Evolutionary conservation across 2,113 vertebrate genomes (phyloP).

Genomic region (Peromyscus leucopus): DNA sequence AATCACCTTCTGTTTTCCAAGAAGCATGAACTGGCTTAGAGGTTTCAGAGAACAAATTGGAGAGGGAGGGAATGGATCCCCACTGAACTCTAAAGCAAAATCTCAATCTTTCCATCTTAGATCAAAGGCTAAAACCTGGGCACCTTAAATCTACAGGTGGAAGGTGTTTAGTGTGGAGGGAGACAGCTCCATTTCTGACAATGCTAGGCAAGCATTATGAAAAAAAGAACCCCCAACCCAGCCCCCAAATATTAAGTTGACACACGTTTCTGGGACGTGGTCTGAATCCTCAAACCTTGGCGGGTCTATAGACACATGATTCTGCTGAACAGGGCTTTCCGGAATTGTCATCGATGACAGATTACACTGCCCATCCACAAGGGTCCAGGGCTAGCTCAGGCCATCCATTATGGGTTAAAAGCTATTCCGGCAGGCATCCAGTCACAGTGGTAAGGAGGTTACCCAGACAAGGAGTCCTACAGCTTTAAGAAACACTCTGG

Average conservation of each 20-base stretch:
- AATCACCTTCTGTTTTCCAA: slow-evolving; percentile 71
- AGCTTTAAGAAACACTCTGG: slow-evolving; percentile 85
- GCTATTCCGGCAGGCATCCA: slow-evolving; percentile 79
- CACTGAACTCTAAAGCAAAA: slow-evolving; percentile 60
- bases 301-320: slow-evolving; percentile 74
- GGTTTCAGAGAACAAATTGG: slow-evolving; percentile 43
- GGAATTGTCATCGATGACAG: slow-evolving; percentile 83
- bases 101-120: background rate
- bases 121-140: slow-evolving; percentile 64
- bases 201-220: slow-evolving; percentile 41
- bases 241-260: slow-evolving; percentile 77
- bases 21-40: slow-evolving; percentile 56
- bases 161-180: slow-evolving; percentile 10
- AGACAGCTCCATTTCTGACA: slow-evolving; percentile 33
- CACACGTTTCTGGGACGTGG: slow-evolving; percentile 70
- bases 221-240: background rate
- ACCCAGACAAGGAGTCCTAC: slow-evolving; percentile 87
- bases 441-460: slow-evolving; percentile 83
- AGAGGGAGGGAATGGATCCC: background rate
- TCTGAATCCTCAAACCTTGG: slow-evolving; percentile 80
- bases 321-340: slow-evolving; percentile 65
- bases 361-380: slow-evolving; percentile 81
- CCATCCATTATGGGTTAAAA: slow-evolving; percentile 86
- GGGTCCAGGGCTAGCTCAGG: slow-evolving; percentile 78
- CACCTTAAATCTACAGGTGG: slow-evolving; percentile 43